Evolutionary conservation across 2,113 vertebrate genomes (phyloP), one percentile per base, ranked within the genome.

Genomic region (Miniopterus natalensis): DNA sequence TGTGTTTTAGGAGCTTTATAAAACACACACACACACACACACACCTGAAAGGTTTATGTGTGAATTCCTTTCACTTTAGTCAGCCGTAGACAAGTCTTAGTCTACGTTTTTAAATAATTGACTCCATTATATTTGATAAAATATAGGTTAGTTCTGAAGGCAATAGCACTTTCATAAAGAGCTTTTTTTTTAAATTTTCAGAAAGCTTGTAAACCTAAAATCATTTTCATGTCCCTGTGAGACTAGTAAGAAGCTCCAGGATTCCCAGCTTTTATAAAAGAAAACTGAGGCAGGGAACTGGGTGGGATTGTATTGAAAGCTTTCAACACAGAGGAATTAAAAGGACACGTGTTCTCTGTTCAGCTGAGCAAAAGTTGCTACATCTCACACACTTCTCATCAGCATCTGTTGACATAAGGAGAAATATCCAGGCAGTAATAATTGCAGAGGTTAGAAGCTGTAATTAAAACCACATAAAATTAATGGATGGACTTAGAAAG

Each of bases 401-500:
- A 65, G 95, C 55, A 78, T 95, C 84, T 95, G 81, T 95, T 94
- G 93, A 92, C 96, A 66, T 53, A 83, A 97, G 96, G 95, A 95
- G 95, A 98, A 92, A 70, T 97, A 98, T 96, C 71, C 92, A 96
- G 94, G 93, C 96, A 97, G 94, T 97, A 97, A 98, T 98, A 98
- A 98, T 98, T 97, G 94, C 92, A 96, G 97, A 98, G 97, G 98
- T 98, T 98, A 98, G 98, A 97, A 98, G 95, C 98, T 97, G 91
- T 98, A 98, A 98, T 98, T 98, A 98, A 98, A 99, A 98, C 86
- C 71, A 93, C 70, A 84, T 92, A 93, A 96, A 97, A 96, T 97
- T 98, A 98, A 98, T 98, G 97, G 98, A 98, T 98, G 98, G 96
- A 96, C 98, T 98, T 98, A 97, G 97, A 97, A 98, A 98, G 95